Base-by-base conservation (phyloP, 2,797 vertebrate species). In the Morelia viridis region DNA sequence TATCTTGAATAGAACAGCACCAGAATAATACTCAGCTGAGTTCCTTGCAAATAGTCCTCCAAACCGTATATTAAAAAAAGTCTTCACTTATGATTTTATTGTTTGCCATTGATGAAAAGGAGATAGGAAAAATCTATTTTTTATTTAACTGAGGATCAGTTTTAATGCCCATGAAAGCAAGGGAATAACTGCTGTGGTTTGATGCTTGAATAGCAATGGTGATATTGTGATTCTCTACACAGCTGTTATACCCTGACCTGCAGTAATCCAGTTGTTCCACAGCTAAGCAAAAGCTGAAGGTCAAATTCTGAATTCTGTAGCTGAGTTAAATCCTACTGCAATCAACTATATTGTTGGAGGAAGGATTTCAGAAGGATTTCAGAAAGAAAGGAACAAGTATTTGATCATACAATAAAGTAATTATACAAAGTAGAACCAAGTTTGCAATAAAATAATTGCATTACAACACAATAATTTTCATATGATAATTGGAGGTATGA, bases 91-190 rank as follows among this genome's bases (percentile, higher is more conserved):
- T 87, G 87, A 87, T 93, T 89, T 89, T 64, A 93, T 15, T 85
- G 93, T 90, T 62, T 61, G 85, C 94, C 94, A 88, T 10, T 4
- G 4, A 95, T 80, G 57, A 95, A 50, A 58, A 93, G 89, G 9
- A 92, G 91, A 84, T 35, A 91, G 58, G 84, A 91, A 80, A 31
- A 86, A 87, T 41, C 64, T 91, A 4, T n/a, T 89, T 95, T 92
- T 95, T 92, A 92, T 76, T 87, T 91, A 91, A 91, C 56, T 92
- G 61, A 11, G 0, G n/a, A 88, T 2, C 10, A 35, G 53, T 60
- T 94, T 92, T 93, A 87, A 94, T 53, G 87, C 41, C 24, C 50
- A 12, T 22, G 85, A 94, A 76, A 92, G 60, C 2, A 93, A 0
- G 2, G 46, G 56, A 85, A 88, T 3, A 35, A 65, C 13, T 17